Evolutionary conservation across 1,140 invertebrate genomes (phyloP), one percentile per base, ranked within the genome.

Genomic region (Tachypleus tridentatus): DNA sequence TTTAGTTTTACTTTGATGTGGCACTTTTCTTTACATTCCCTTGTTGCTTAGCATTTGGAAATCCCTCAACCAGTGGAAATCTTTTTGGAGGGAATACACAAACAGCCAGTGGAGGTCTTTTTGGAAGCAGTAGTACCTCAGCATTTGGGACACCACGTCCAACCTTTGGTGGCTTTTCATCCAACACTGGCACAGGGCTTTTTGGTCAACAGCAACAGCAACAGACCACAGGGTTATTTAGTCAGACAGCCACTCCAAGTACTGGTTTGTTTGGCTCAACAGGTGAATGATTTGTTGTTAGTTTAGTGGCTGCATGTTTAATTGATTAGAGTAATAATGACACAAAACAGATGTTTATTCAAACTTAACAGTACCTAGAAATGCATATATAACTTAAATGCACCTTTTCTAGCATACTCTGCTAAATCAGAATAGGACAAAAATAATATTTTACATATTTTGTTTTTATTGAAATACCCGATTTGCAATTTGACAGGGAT

Each of bases 161-260:
- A 51, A 11, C 63, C n/a, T 71, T 71, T 65, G 66, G 70, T 7
- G 62, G 67, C 3, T 69, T 69, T 58, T 62, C 61, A 11, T 59
- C 53, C 4, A 58, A 66, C 8, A 60, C 57, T 51, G 52, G 60
- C 57, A 57, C 58, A 5, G 49, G n/a, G 10, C 58, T 60, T 48
- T 60, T 60, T 60, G 58, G 93, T 9, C 97, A 96, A 80, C 71
- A 72, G 6, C 58, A 60, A 10, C 57, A 53, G 48, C 29, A 54
- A 61, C 59, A 60, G 47, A 11, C n/a, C 50, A 64, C 65, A 11
- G 63, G 64, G 57, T 59, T 69, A 53, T 69, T 70, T 71, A 66
- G 71, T 0, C 70, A 72, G 59, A 63, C 9, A 53, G 58, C 67
- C 47, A 61, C n/a, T 51, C 58, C 67, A n/a, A 61, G 64, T 48